phyloP scores from a whole-genome alignment of 2,888 invertebrate species.

The Tipula unca region DNA sequence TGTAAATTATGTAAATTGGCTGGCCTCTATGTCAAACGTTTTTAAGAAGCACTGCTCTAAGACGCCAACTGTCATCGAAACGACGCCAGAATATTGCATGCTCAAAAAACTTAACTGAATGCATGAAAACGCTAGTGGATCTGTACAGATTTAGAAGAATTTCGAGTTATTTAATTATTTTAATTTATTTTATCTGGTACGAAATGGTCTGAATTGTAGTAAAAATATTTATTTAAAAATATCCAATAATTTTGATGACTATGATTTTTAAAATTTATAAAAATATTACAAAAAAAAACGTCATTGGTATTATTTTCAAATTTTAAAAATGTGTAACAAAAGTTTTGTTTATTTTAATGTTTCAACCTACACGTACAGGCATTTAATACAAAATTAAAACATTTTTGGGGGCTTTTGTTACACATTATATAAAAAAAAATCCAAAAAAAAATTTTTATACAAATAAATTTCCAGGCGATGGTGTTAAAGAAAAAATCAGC shows the following conservation, averaged over 20 bases:
- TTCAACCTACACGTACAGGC: background rate
- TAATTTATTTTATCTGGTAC: background rate
- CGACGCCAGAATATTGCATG: background rate
- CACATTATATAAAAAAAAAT: background rate
- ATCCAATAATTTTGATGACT: background rate
- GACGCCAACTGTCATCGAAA: background rate
- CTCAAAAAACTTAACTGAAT: background rate
- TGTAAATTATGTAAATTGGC: background rate
- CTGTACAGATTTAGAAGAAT: background rate
- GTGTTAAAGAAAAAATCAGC: constrained; percentile 74
- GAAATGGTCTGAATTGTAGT: background rate
- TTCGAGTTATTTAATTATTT: background rate
- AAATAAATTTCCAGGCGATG: constrained; percentile 50
- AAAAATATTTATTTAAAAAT: background rate
- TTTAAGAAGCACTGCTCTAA: background rate
- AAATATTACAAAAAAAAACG: background rate
- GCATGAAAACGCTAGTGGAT: background rate
- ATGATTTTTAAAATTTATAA: background rate
- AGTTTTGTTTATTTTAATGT: background rate
- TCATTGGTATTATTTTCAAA: background rate
- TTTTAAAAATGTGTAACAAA: background rate
- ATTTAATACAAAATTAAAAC: background rate
- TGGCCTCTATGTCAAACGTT: background rate
- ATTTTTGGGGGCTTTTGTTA: background rate
- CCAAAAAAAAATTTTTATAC: constrained; percentile 8